phyloP scores from a whole-genome alignment of 1,140 invertebrate species.

The Bombus superbus region DNA sequence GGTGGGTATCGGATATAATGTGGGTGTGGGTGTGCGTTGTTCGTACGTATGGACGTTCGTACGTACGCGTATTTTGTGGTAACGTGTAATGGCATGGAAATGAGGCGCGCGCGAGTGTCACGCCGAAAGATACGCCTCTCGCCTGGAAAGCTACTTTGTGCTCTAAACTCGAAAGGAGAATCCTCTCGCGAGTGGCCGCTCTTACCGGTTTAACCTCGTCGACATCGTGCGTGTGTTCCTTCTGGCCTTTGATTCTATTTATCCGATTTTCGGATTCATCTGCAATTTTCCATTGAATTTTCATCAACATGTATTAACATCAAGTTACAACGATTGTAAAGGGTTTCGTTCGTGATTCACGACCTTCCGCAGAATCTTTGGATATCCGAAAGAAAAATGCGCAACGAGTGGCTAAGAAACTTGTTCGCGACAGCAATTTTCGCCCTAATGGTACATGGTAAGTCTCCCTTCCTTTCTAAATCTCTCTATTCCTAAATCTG shows the following conservation, averaged over 20 bases:
- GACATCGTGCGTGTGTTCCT: conserved; percentile 3
- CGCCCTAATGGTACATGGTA: conserved; percentile 52
- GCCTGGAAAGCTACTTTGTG: conserved; percentile 47
- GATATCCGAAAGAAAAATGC: conserved; percentile 47
- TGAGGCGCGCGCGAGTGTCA: conserved; percentile 51
- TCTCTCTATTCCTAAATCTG: neutral
- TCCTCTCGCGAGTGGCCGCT: conserved; percentile 37
- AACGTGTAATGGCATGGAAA: conserved; percentile 51
- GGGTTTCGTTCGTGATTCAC: conserved; percentile 34
- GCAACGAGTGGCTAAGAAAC: conserved; percentile 50
- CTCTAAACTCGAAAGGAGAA: conserved; percentile 45
- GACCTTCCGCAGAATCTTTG: conserved; percentile 23
- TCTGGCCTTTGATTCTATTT: conserved; percentile 9
- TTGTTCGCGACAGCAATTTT: conserved; percentile 46
- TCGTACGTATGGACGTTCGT: conserved; percentile 23
- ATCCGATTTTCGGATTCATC: neutral
- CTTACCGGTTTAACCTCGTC: conserved; percentile 33
- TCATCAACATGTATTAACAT: conserved; percentile 18
- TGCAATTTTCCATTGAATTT: neutral
- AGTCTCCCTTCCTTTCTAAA: neutral
- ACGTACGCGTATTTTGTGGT: conserved; percentile 39
- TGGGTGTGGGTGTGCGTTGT: conserved; percentile 12
- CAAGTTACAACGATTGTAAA: neutral
- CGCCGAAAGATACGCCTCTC: conserved; percentile 49
- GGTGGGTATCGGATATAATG: conserved; percentile 26